phyloP scores from a whole-genome alignment of 1,140 invertebrate genomes.

The Neodiprion fabricii region DNA sequence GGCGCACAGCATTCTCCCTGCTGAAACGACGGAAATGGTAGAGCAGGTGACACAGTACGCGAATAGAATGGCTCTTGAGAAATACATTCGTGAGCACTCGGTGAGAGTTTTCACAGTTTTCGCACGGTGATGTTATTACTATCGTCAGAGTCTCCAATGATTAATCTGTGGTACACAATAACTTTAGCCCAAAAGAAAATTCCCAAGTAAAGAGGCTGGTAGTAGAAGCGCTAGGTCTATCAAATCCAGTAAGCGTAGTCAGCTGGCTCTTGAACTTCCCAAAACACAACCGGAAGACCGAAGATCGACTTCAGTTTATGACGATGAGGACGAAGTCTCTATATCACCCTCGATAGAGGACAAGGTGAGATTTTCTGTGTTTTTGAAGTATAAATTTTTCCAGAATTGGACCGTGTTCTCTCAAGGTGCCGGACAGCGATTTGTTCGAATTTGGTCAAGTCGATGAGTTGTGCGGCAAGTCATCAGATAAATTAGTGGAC shows the following conservation, averaged over 20 bases:
- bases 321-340: constrained; percentile 24
- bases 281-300: constrained; percentile 19
- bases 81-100: constrained; percentile 45
- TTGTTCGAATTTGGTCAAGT: constrained; percentile 67
- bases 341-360: not conserved
- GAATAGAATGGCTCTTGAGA: constrained; percentile 55
- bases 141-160: not conserved
- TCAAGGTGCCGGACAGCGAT: constrained; percentile 73
- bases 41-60: constrained; percentile 51
- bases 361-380: not conserved
- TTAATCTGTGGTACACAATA: not conserved
- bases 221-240: constrained; percentile 24
- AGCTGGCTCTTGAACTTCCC: constrained; percentile 16
- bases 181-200: constrained; percentile 27
- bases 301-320: constrained; percentile 14
- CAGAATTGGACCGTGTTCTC: constrained; percentile 27
- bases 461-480: constrained; percentile 41
- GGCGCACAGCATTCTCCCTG: constrained; percentile 54
- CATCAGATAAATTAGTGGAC: constrained; percentile 47
- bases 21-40: constrained; percentile 57
- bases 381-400: not conserved
- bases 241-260: constrained; percentile 26
- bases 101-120: constrained; percentile 27
- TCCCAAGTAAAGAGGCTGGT: constrained; percentile 19
- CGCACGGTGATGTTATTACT: not conserved